Evolutionary conservation across 2,113 vertebrate species (phyloP).

Genomic region (Apistogramma diplotaenia): DNA sequence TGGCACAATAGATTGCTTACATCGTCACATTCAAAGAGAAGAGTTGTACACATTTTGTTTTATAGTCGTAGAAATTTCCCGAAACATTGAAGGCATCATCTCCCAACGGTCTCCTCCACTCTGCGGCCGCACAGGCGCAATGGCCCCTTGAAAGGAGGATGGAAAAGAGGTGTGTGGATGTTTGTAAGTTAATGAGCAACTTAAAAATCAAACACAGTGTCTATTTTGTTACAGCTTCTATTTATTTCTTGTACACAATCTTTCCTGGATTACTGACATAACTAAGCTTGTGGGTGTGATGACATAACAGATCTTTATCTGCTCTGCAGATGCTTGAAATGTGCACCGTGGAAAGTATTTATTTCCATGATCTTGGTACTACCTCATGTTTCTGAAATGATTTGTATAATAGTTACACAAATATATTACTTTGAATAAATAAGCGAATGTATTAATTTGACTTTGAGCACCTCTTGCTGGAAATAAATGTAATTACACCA

Average conservation of each 20-base stretch:
- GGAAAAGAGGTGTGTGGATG: neutral
- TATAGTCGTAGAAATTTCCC: neutral
- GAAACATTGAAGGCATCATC: neutral
- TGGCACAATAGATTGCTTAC: too few species aligned
- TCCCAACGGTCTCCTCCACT: neutral
- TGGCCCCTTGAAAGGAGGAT: neutral
- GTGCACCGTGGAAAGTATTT: neutral
- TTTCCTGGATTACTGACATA: neutral
- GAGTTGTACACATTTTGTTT: neutral
- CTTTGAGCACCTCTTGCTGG: neutral
- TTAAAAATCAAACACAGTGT: neutral
- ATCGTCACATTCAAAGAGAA: too few species aligned
- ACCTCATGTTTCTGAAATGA: neutral
- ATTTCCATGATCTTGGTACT: neutral
- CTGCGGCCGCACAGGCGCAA: slow-evolving; percentile 20
- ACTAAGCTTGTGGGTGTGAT: neutral
- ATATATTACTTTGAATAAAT: neutral
- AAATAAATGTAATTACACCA: neutral
- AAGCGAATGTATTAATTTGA: neutral
- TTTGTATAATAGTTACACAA: neutral
- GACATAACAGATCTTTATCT: neutral
- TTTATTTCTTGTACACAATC: neutral
- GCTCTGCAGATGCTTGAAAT: neutral
- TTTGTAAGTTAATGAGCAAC: neutral
- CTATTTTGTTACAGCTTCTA: neutral